Base-by-base conservation (phyloP, 1,140 invertebrate species). In the Drosophila nebulosa region DNA sequence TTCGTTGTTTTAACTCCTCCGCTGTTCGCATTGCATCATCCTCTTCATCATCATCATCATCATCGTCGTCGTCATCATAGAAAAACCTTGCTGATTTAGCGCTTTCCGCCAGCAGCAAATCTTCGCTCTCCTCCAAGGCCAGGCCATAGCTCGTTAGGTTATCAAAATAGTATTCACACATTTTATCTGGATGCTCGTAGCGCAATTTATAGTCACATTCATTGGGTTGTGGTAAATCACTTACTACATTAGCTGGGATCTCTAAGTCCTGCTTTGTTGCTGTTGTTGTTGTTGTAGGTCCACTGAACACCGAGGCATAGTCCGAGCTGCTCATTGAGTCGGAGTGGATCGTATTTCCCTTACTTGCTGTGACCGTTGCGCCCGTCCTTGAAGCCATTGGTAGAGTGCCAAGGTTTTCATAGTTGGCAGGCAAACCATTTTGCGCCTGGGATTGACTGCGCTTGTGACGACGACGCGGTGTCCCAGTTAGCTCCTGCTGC, bases 261-360 rank as follows among this genome's bases (percentile, higher is more conserved):
- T 67, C 55, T 7, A 27, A n/a, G 7, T 61, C 61, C 12, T n/a
- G 26, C 10, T 71, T 27, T 39, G 4, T 27, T 30, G 26, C 26
- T 24, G 70, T 18, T 50, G 64, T 21, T 46, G n/a, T 42, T 3
- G 72, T 46, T 4, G 79, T 84, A 14, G 89, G 89, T 1, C 90
- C 90, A 39, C 90, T 91, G 16, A 91, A 91, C 1, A 91, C 91
- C 0, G 91, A 91, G 5, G 91, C 91, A 57, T 91, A 91, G 53
- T 91, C 91, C n/a, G 90, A 91, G 57, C 90, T 91, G 56, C 90
- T 91, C 35, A 91, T 39, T 4, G 90, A 91, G 24, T 90, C 89
- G 0, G 90, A 90, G 30, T 84, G 65, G 21, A 67, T 46, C 21
- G 51, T 10, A 46, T 46, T 46, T 46, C 16, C 18, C 24, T 53